These are phyloP conservation scores for Drosophila baimaii DNA, from an alignment of 1,140 invertebrate species.

Conservation along the genomic window DNA sequence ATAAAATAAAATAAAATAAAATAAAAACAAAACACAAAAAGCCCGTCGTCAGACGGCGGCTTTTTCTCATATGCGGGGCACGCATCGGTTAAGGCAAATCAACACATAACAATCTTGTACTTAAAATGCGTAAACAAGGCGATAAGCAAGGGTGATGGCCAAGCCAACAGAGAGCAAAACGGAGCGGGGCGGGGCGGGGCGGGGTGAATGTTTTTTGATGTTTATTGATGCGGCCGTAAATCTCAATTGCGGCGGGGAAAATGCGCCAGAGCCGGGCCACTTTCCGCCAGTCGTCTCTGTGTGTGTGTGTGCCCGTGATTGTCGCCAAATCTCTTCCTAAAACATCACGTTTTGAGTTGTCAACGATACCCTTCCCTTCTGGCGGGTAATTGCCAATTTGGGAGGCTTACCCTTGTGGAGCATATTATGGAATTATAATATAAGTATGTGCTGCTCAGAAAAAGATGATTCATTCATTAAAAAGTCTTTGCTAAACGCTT, in stretches of 20 bases:
- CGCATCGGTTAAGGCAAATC: constrained; percentile 80
- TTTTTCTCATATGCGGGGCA: constrained; percentile 78
- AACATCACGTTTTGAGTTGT: constrained; percentile 61
- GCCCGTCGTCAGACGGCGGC: constrained; percentile 31
- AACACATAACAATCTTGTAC: constrained; percentile 83
- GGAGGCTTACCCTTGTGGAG: background rate
- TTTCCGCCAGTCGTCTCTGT: constrained; percentile 27
- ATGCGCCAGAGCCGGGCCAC: constrained; percentile 29
- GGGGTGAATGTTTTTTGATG: constrained; percentile 51
- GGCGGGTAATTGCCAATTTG: constrained; percentile 5
- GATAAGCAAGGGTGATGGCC: constrained; percentile 67
- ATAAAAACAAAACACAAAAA: constrained; percentile 35
- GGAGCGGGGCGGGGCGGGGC: background rate
- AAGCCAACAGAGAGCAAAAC: no score
- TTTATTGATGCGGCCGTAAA: constrained; percentile 79
- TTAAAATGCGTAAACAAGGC: constrained; percentile 83
- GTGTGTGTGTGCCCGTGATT: constrained; percentile 48
- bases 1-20: constrained; percentile 48
- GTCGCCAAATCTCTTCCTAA: constrained; percentile 68
- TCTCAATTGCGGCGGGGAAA: constrained; percentile 70
- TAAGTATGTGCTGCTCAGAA: no score
- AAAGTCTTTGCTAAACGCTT: no score
- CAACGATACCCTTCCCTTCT: constrained; percentile 33
- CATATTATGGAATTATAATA: no score
- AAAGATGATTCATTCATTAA: no score